phyloP scores from a whole-genome alignment of 2,113 vertebrate genomes.

The Spilogale gracilis region DNA sequence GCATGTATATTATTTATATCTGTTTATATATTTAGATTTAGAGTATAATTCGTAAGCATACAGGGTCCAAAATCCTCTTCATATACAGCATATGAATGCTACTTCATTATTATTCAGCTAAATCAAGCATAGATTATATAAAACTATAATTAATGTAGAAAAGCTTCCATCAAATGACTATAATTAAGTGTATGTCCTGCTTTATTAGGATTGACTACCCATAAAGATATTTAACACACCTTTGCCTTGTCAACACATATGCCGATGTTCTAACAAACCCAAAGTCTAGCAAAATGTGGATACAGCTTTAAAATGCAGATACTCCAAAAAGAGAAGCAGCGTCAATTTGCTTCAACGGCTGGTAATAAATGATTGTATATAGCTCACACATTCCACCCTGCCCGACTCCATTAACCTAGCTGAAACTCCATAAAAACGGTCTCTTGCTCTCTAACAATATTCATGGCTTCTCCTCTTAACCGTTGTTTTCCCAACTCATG shows the following conservation, averaged over 20 bases:
- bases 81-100: constrained; percentile 7
- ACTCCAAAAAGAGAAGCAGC: background rate
- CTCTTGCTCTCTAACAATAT: background rate
- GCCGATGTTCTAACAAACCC: background rate
- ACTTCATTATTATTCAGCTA: constrained; percentile 61
- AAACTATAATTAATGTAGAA: constrained; percentile 73
- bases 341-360: background rate
- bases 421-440: background rate
- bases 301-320: background rate
- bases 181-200: constrained; percentile 63
- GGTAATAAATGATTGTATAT: background rate
- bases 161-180: constrained; percentile 54
- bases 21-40: background rate
- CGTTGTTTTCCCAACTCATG: background rate
- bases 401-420: background rate
- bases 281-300: background rate
- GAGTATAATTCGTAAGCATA: background rate
- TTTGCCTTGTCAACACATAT: constrained; percentile 58
- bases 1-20: background rate
- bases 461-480: background rate
- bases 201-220: constrained; percentile 53
- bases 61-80: background rate
- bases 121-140: constrained; percentile 48
- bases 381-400: background rate
- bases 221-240: constrained; percentile 53